These are phyloP conservation scores for Heteronetta atricapilla DNA, from an alignment of 2,113 vertebrate genomes.

Conservation along the genomic window DNA sequence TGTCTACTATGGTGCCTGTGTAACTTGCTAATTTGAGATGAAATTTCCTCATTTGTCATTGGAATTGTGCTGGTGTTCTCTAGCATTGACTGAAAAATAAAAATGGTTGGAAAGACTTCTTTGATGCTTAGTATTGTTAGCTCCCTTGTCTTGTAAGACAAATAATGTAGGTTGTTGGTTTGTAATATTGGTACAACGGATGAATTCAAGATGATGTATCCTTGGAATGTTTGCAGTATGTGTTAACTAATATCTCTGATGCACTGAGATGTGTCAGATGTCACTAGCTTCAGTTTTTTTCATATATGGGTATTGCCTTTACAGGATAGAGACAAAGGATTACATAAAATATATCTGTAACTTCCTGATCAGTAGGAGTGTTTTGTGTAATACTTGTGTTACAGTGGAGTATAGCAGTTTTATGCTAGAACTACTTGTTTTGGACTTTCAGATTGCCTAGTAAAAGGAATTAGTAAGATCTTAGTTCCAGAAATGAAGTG, in stretches of 20 bases:
- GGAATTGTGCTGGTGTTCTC: background rate
- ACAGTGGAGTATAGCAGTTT: background rate
- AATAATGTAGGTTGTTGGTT: background rate
- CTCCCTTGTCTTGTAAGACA: background rate
- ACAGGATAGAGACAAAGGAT: rapidly evolving
- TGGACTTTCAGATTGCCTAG: background rate
- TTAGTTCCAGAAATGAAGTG: constrained; percentile 45
- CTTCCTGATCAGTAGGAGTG: background rate
- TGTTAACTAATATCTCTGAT: background rate
- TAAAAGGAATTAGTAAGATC: background rate
- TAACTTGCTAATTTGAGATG: background rate
- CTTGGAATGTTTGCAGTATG: background rate
- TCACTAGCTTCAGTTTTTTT: background rate
- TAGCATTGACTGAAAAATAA: background rate
- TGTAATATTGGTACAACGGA: rapidly evolving
- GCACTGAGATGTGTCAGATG: no score
- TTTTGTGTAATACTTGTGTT: background rate
- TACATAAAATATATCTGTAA: background rate
- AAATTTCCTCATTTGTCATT: background rate
- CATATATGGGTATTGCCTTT: background rate
- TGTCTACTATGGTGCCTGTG: background rate
- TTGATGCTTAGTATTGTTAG: background rate
- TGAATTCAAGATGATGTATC: background rate
- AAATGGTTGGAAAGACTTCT: background rate
- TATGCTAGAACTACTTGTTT: background rate